Evolutionary conservation across 2,888 invertebrate species (phyloP).

Genomic region (Listrodromus nycthemerus): DNA sequence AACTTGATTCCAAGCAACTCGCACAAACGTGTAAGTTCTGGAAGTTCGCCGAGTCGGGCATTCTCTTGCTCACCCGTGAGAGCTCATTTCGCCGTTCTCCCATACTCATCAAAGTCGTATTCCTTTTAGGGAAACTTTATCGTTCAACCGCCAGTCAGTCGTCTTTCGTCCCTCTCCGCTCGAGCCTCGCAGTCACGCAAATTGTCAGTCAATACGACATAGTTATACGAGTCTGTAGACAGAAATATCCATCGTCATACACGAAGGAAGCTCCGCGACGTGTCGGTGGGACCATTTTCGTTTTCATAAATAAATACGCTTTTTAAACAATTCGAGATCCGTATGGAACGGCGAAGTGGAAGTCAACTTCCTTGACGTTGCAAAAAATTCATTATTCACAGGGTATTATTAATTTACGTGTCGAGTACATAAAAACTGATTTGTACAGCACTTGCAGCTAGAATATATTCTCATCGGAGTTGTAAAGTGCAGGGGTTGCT

Average conservation of each 20-base stretch:
- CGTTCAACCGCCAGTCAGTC: slow-evolving; percentile 41
- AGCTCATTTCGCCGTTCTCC: slow-evolving; percentile 19
- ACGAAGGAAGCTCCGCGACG: not conserved
- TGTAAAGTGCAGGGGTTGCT: not conserved
- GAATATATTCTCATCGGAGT: not conserved
- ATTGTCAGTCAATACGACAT: slow-evolving; percentile 34
- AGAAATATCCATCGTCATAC: not conserved
- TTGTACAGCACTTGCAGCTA: not conserved
- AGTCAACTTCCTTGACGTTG: not conserved
- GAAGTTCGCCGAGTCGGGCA: slow-evolving; percentile 29
- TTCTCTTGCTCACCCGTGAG: slow-evolving; percentile 4
- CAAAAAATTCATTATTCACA: not conserved
- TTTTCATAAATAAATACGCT: slow-evolving; percentile 4
- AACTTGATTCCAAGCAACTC: not conserved
- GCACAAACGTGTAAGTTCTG: slow-evolving; percentile 4
- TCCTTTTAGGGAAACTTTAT: slow-evolving; percentile 55
- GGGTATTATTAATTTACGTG: not conserved
- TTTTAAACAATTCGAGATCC: not conserved
- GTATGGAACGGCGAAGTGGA: not conserved
- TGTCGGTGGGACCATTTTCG: not conserved
- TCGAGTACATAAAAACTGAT: not conserved
- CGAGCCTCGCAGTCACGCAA: slow-evolving; percentile 49
- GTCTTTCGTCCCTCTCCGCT: slow-evolving; percentile 41
- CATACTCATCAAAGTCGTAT: slow-evolving; percentile 54
- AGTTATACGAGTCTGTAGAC: slow-evolving; percentile 3